Evolutionary conservation across 2,113 vertebrate species (phyloP).

Genomic region (Tor tambroides): DNA sequence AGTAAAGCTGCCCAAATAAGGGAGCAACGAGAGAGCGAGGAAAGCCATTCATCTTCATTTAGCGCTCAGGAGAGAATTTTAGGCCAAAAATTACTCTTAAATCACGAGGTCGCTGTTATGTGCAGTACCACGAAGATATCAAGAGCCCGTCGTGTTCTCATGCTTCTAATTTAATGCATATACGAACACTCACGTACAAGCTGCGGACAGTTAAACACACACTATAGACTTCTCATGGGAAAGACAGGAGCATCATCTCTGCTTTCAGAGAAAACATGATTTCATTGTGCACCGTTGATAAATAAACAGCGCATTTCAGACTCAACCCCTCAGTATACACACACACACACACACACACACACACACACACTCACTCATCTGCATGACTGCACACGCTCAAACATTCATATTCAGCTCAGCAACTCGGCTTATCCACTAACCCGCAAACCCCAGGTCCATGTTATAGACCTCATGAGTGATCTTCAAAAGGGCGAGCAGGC

Average conservation of each 20-base stretch:
- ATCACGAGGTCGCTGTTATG: conserved; percentile 3
- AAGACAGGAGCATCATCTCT: conserved; percentile 19
- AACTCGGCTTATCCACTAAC: conserved; percentile 26
- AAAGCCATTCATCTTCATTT: conserved; percentile 60
- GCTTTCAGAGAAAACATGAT: background rate
- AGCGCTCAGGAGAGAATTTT: background rate
- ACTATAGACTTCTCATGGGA: background rate
- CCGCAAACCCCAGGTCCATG: conserved; percentile 15
- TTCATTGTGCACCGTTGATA: conserved; percentile 21
- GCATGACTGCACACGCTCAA: conserved; percentile 34
- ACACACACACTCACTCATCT: conserved; percentile 20
- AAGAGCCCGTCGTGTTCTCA: background rate
- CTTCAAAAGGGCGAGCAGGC: conserved; percentile 48
- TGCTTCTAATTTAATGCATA: background rate
- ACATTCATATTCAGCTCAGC: conserved; percentile 23
- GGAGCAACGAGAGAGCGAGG: conserved; percentile 42
- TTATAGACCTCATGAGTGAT: conserved; percentile 33
- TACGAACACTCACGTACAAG: background rate
- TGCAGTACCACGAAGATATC: background rate
- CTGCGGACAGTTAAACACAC: background rate
- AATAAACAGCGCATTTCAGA: conserved; percentile 43
- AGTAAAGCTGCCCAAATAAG: conserved; percentile 55
- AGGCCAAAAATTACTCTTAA: conserved; percentile 15
- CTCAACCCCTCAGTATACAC: background rate
- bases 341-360: conserved; percentile 43